Conservation (phyloP, 2,797 vertebrate species). For the Chelmon rostratus region DNA sequence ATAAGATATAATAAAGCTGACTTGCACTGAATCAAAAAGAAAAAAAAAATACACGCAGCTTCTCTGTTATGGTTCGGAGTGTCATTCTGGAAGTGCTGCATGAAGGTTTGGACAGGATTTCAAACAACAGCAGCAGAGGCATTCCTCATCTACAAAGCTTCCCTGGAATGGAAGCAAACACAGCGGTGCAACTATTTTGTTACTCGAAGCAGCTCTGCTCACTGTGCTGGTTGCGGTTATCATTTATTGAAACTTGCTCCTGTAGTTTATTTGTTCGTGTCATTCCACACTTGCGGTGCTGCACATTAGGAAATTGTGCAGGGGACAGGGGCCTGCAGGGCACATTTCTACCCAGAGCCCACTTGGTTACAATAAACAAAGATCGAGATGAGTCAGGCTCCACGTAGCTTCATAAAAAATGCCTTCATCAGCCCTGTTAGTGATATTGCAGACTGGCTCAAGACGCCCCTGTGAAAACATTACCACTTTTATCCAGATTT, state of each 20-base stretch:
- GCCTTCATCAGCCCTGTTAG: not conserved
- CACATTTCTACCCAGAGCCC: slow-evolving; percentile 12
- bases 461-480: not conserved
- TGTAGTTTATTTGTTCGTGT: slow-evolving; percentile 55
- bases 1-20: not conserved
- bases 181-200: slow-evolving; percentile 7
- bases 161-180: slow-evolving; percentile 7
- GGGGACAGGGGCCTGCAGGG: not conserved
- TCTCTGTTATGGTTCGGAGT: slow-evolving; percentile 14
- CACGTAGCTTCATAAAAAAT: slow-evolving; percentile 6
- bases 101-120: slow-evolving; percentile 36
- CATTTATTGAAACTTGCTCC: slow-evolving; percentile 59
- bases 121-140: slow-evolving; percentile 33
- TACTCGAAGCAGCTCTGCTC: slow-evolving; percentile 29
- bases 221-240: slow-evolving; percentile 23
- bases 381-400: slow-evolving; percentile 13
- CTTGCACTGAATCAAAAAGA: not conserved
- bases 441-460: not conserved
- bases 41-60: slow-evolving; percentile 4
- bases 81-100: slow-evolving; percentile 20
- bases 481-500: not conserved
- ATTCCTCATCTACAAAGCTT: slow-evolving; percentile 5
- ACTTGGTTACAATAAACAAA: slow-evolving; percentile 21
- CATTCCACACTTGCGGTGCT: slow-evolving; percentile 14
- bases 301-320: slow-evolving; percentile 22